Percentiles rank a stretch among this genome's conserved stretches.
Evolutionary conservation across 2,888 invertebrate genomes (phyloP).

Genomic region (Lapara coniferarum): DNA sequence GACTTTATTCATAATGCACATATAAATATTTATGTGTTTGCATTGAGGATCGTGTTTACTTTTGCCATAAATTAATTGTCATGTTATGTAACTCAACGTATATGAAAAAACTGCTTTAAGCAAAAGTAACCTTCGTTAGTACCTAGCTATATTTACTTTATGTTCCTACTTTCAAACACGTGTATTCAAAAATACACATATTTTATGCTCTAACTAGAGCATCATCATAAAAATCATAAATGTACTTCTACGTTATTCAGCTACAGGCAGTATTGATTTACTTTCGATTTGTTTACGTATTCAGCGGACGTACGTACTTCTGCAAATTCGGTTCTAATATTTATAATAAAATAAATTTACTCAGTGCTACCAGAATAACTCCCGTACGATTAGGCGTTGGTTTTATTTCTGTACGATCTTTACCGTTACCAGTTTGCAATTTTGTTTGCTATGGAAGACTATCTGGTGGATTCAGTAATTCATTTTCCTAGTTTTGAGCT

Average conservation of each 20-base stretch:
- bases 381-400: slow-evolving; percentile 45
- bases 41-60: neutral
- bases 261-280: slow-evolving; percentile 70
- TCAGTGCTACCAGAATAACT: slow-evolving; percentile 55
- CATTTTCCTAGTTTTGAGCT: slow-evolving; percentile 23
- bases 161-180: slow-evolving; percentile 34
- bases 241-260: slow-evolving; percentile 54
- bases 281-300: slow-evolving; percentile 69
- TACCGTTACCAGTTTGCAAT: slow-evolving; percentile 37
- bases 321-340: slow-evolving; percentile 62
- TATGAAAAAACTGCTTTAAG: no score
- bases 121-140: neutral
- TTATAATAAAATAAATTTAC: slow-evolving; percentile 58
- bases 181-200: slow-evolving; percentile 56
- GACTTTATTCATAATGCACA: neutral
- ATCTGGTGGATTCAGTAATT: slow-evolving; percentile 22
- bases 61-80: neutral
- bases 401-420: slow-evolving; percentile 44
- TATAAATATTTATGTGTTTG: neutral
- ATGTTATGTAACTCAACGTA: no score
- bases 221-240: slow-evolving; percentile 77
- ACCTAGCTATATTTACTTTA: neutral
- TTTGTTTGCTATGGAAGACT: slow-evolving; percentile 37
- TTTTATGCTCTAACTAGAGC: slow-evolving; percentile 51
- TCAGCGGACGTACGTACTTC: slow-evolving; percentile 70